Percentiles rank a stretch among this genome's conserved stretches.
These are phyloP conservation scores for Drosophila simulans DNA, from an alignment of 1,140 invertebrate species.

Conservation along the genomic window DNA sequence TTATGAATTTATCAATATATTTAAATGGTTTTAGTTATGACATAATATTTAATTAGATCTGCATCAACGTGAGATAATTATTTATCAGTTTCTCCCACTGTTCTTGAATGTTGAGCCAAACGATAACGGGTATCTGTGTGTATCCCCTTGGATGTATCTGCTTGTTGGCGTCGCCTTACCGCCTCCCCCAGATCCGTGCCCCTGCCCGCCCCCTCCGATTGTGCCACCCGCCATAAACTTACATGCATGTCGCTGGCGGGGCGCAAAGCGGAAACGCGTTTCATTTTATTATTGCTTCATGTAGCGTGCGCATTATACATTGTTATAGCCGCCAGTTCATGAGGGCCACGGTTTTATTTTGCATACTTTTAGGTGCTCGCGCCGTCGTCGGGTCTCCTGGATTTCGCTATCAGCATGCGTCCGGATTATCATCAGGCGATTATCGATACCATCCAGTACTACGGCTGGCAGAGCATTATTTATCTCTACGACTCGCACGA, in stretches of 20 bases:
- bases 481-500: conserved; percentile 98
- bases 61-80: too few species aligned
- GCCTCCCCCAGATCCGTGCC: neutral
- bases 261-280: conserved; percentile 76
- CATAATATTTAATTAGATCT: too few species aligned
- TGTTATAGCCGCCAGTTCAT: conserved; percentile 52
- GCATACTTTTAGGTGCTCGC: conserved; percentile 88
- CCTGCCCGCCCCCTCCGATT: neutral
- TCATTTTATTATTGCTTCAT: conserved; percentile 83
- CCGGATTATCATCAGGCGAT: conserved; percentile 97
- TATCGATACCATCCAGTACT: conserved; percentile 95
- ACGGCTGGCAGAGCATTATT: conserved; percentile 96
- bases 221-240: neutral
- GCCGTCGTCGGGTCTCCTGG: conserved; percentile 92
- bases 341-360: conserved; percentile 48
- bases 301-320: conserved; percentile 79
- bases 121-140: conserved; percentile 67
- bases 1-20: too few species aligned
- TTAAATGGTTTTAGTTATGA: too few species aligned
- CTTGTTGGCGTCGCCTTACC: conserved; percentile 42
- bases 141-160: conserved; percentile 60
- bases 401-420: conserved; percentile 96
- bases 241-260: conserved; percentile 48
- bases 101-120: conserved; percentile 46
- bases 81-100: conserved; percentile 4